These are phyloP conservation scores for Caerostris darwini DNA, from an alignment of 1,140 invertebrate genomes.

Conservation along the genomic window DNA sequence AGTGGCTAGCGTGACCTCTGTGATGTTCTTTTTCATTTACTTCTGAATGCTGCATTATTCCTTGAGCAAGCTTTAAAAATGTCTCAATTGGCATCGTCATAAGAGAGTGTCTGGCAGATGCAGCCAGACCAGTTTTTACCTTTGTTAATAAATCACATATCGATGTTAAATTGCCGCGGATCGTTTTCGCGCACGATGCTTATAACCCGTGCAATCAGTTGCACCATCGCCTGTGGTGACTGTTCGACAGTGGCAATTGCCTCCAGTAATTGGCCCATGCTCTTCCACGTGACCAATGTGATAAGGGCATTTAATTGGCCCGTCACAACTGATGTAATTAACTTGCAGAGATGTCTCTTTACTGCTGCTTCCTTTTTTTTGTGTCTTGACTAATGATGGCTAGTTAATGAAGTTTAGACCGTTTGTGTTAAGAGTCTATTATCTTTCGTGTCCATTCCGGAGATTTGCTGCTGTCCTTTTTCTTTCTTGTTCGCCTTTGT, in stretches of 20 bases:
- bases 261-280: neutral
- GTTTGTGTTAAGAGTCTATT: neutral
- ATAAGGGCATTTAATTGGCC: conserved; percentile 55
- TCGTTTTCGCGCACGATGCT: neutral
- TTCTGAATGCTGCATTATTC: no score
- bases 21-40: no score
- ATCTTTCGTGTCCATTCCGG: neutral
- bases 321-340: conserved; percentile 58
- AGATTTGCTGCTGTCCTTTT: neutral
- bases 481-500: neutral
- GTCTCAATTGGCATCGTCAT: neutral
- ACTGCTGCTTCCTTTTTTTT: neutral
- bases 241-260: neutral
- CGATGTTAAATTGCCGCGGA: conserved; percentile 9
- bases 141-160: conserved; percentile 10
- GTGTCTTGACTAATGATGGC: conserved; percentile 47
- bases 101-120: neutral
- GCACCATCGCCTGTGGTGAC: neutral
- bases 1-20: no score
- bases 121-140: neutral
- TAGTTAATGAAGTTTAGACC: conserved; percentile 22
- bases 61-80: neutral
- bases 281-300: conserved; percentile 20
- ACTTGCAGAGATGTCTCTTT: conserved; percentile 24
- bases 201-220: neutral